A percentile compares a stretch with the other conserved stretches of the same genome.
phyloP scores from a whole-genome alignment of 2,797 vertebrate genomes.

The Margarornis squamiger region DNA sequence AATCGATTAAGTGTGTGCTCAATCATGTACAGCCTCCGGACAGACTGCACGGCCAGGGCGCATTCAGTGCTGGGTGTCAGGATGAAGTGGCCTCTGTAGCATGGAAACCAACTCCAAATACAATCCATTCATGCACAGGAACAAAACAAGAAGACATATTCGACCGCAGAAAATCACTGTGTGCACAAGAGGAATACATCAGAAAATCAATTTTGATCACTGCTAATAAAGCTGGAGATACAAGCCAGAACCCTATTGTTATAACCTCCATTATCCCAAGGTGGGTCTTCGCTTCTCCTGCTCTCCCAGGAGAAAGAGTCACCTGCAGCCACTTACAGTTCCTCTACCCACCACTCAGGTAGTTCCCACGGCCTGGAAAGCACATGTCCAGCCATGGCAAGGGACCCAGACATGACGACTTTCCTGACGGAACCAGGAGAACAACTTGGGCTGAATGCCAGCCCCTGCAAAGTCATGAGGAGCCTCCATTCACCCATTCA shows the following conservation, averaged over 20 bases:
- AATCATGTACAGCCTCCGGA: background rate
- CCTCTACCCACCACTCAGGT: background rate
- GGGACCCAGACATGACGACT: fast-evolving
- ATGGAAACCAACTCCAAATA: background rate
- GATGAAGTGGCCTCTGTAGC: background rate
- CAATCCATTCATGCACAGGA: background rate
- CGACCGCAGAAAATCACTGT: background rate
- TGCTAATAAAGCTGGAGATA: background rate
- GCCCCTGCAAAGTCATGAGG: background rate
- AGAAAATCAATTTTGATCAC: background rate
- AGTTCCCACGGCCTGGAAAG: fast-evolving
- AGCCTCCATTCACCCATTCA: background rate
- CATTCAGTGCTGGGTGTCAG: background rate
- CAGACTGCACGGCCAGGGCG: background rate
- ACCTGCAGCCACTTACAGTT: background rate
- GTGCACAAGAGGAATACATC: background rate
- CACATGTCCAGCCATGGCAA: fast-evolving
- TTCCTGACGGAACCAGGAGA: background rate
- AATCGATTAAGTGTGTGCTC: background rate
- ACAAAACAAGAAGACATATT: background rate
- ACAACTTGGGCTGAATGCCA: background rate
- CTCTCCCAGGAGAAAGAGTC: background rate
- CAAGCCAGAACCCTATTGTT: background rate
- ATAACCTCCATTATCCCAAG: background rate
- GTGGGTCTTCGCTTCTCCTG: background rate